These are phyloP conservation scores for Cabera pusaria DNA, from an alignment of 2,888 invertebrate species.

Conservation along the genomic window DNA sequence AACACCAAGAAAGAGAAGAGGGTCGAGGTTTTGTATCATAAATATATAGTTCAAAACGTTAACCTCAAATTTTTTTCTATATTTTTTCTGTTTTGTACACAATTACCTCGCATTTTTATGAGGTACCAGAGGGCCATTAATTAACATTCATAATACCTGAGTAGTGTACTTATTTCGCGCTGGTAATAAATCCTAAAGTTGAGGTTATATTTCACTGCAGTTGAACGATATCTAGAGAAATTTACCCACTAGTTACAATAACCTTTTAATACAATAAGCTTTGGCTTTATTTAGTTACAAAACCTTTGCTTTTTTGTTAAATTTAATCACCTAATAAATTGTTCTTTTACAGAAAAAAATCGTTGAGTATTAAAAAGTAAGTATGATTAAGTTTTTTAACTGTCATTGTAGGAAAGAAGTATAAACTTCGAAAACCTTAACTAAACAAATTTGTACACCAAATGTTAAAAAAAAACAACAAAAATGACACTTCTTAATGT, in stretches of 20 bases:
- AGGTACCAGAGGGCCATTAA: constrained; percentile 24
- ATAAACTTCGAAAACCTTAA: no score
- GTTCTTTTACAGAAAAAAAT: no score
- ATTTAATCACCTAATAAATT: no score
- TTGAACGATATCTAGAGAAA: constrained; percentile 10
- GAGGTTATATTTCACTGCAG: constrained; percentile 16
- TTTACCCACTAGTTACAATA: neutral
- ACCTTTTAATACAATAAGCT: neutral
- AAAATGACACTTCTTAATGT: no score
- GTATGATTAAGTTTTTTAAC: no score
- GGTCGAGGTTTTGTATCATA: constrained; percentile 6
- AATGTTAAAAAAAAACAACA: no score
- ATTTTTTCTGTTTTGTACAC: constrained; percentile 21
- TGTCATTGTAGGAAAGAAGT: no score
- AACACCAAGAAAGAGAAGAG: constrained; percentile 2
- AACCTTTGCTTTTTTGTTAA: no score
- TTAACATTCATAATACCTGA: constrained; percentile 31
- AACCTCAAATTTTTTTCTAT: constrained; percentile 19
- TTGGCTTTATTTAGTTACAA: no score
- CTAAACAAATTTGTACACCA: no score
- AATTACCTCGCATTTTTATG: constrained; percentile 18
- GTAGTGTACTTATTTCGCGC: constrained; percentile 22
- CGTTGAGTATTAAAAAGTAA: no score
- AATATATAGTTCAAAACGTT: constrained; percentile 22
- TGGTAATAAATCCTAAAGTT: constrained; percentile 24